These are phyloP conservation scores for Procavia capensis DNA, from an alignment of 2,113 vertebrate species.

Conservation along the genomic window DNA sequence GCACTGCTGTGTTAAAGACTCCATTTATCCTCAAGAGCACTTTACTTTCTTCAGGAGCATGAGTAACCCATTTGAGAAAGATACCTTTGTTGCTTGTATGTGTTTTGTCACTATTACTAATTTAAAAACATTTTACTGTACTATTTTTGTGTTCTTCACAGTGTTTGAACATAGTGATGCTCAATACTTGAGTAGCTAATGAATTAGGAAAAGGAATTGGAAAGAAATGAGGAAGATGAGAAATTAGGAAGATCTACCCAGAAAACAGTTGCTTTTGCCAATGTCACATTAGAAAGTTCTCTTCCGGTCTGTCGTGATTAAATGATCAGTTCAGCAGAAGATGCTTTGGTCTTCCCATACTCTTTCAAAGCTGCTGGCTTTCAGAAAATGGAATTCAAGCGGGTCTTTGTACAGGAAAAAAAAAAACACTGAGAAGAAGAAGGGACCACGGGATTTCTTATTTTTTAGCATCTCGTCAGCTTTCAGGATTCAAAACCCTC, in stretches of 20 bases:
- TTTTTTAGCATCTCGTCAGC: slow-evolving; percentile 60
- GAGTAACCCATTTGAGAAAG: background rate
- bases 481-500: slow-evolving; percentile 64
- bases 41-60: background rate
- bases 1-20: background rate
- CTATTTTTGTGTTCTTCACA: background rate
- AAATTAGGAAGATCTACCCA: background rate
- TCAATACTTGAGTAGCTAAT: background rate
- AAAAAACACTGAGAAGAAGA: background rate
- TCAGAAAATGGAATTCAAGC: background rate
- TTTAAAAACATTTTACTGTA: background rate
- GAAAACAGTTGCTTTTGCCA: background rate
- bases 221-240: background rate
- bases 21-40: background rate
- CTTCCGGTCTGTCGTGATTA: background rate
- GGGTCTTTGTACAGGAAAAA: background rate
- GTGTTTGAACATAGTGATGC: background rate
- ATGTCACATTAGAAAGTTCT: background rate
- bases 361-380: background rate
- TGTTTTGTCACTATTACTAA: background rate
- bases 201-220: background rate
- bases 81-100: background rate
- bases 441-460: background rate
- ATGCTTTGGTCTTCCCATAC: background rate
- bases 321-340: background rate